Conservation (phyloP, 2,888 invertebrate genomes). For the Clepsis dumicolana region DNA sequence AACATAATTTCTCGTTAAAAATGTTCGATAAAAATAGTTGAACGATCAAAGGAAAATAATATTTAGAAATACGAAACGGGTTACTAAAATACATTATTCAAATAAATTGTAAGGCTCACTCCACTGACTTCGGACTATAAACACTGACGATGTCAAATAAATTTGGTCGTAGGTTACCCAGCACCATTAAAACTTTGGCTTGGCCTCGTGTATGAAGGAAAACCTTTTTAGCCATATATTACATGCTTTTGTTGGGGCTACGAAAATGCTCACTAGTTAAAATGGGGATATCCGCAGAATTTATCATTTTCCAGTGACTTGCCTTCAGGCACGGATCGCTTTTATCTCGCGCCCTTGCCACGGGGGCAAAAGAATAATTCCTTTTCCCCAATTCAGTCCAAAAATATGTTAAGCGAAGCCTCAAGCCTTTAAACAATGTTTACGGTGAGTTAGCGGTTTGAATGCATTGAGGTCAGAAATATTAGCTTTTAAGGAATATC, state of each 20-base stretch:
- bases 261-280: slow-evolving; percentile 56
- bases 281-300: slow-evolving; percentile 57
- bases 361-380: slow-evolving; percentile 54
- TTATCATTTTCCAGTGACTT: slow-evolving; percentile 64
- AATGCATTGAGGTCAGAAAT: slow-evolving; percentile 8
- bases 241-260: slow-evolving; percentile 43
- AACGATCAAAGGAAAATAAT: too few species aligned
- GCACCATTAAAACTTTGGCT: slow-evolving; percentile 41
- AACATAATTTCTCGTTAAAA: background rate
- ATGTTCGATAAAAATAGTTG: background rate
- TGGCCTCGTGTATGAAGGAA: slow-evolving; percentile 29
- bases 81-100: background rate
- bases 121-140: slow-evolving; percentile 33
- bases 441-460: slow-evolving; percentile 38
- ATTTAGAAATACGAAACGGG: too few species aligned
- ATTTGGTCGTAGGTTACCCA: slow-evolving; percentile 26
- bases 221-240: slow-evolving; percentile 43
- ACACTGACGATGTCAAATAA: slow-evolving; percentile 41
- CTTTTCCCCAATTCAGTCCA: slow-evolving; percentile 51
- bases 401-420: slow-evolving; percentile 53
- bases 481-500: slow-evolving; percentile 21
- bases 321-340: slow-evolving; percentile 54
- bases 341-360: slow-evolving; percentile 56
- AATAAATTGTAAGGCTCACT: slow-evolving; percentile 7
- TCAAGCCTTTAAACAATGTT: slow-evolving; percentile 44